Percentiles rank a stretch among this genome's conserved stretches.
Evolutionary conservation across 1,140 invertebrate genomes (phyloP).

Genomic region (Papilio polytes): DNA sequence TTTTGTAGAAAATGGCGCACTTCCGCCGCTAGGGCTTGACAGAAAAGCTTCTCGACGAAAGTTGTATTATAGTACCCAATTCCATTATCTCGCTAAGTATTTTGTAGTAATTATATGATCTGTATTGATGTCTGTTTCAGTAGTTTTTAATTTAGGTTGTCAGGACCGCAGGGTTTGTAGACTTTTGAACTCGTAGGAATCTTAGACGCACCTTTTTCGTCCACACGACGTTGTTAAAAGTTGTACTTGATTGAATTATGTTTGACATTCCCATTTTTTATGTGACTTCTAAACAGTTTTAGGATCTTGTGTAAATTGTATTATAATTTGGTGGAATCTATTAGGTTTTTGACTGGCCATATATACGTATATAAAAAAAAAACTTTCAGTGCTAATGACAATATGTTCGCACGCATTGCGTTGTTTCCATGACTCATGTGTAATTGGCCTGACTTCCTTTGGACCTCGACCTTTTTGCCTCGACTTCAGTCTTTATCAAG

Average conservation of each 20-base stretch:
- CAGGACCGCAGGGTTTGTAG: conserved; percentile 40
- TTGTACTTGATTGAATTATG: too few species aligned
- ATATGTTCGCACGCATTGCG: conserved; percentile 3
- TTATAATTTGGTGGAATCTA: background rate
- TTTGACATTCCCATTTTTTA: too few species aligned
- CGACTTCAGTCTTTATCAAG: background rate
- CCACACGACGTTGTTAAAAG: conserved; percentile 28
- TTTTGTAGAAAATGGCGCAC: conserved; percentile 13
- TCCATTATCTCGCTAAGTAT: conserved; percentile 36
- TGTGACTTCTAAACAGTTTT: background rate
- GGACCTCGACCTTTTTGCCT: conserved; percentile 20
- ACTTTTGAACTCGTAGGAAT: conserved; percentile 32
- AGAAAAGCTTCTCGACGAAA: background rate
- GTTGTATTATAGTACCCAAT: conserved; percentile 37
- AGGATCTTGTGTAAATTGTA: background rate
- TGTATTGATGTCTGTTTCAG: conserved; percentile 22
- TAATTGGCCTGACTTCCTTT: conserved; percentile 6
- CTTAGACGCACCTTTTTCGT: conserved; percentile 37
- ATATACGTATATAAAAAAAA: background rate
- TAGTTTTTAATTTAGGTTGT: conserved; percentile 38
- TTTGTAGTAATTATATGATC: conserved; percentile 40
- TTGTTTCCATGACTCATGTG: conserved; percentile 28
- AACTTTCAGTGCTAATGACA: background rate
- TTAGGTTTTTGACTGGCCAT: background rate
- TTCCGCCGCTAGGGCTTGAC: conserved; percentile 12